These are phyloP conservation scores for Cliona cf. orientalis DNA, from an alignment of 37 sponge, comb jelly and placozoan species.

Conservation along the genomic window DNA sequence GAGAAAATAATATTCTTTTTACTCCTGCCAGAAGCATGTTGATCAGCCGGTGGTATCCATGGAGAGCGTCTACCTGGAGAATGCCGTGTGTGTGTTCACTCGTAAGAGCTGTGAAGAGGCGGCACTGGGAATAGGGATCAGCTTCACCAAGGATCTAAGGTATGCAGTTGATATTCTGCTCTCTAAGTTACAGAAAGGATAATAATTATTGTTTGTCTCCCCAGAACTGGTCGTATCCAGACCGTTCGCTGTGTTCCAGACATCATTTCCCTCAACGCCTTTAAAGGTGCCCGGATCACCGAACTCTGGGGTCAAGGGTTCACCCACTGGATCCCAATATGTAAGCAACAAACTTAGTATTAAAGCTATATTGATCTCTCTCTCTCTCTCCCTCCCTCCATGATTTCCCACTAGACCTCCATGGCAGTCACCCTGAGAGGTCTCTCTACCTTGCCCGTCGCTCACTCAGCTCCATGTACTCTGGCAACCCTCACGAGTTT, in stretches of 20 bases:
- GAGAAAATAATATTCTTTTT: background rate
- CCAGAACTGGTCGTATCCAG: slow-evolving; percentile 59
- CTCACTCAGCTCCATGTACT: slow-evolving; percentile 54
- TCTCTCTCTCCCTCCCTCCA: background rate
- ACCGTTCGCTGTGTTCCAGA: slow-evolving; percentile 63
- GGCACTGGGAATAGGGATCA: slow-evolving; percentile 62
- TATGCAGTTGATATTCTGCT: background rate
- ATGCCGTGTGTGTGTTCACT: slow-evolving; percentile 52
- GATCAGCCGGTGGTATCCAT: slow-evolving; percentile 2
- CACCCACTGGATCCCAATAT: slow-evolving; percentile 68
- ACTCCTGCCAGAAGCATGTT: background rate
- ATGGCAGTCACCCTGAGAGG: slow-evolving; percentile 27
- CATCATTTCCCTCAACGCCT: slow-evolving; percentile 68
- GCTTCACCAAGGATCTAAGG: slow-evolving; percentile 56
- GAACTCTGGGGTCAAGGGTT: slow-evolving; percentile 60
- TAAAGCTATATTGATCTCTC: background rate
- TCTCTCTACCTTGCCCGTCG: slow-evolving; percentile 51
- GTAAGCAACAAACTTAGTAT: slow-evolving; percentile 21
- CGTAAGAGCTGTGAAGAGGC: slow-evolving; percentile 62
- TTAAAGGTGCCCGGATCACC: slow-evolving; percentile 46
- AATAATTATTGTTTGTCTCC: background rate
- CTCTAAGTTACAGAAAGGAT: background rate
- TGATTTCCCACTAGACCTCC: slow-evolving; percentile 13
- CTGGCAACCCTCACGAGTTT: slow-evolving; percentile 56
- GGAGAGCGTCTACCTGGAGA: slow-evolving; percentile 32